Percentiles rank a stretch among this genome's conserved stretches.
Evolutionary conservation across 2,113 vertebrate genomes (phyloP).

Genomic region (Eleginops maclovinus): DNA sequence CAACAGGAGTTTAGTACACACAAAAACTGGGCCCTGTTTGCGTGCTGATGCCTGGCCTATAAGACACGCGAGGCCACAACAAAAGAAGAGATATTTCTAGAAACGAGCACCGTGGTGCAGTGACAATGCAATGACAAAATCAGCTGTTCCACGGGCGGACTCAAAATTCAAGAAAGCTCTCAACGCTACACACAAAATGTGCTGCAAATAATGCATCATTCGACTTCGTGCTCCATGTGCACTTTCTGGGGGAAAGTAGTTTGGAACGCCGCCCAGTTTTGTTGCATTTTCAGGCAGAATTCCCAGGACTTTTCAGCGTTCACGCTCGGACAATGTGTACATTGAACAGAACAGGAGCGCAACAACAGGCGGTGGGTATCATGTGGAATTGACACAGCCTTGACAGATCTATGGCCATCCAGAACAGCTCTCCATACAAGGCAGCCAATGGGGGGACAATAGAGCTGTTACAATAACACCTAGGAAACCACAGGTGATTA

Average conservation of each 20-base stretch:
- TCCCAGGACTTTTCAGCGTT: constrained; percentile 60
- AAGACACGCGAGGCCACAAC: constrained; percentile 60
- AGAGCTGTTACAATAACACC: constrained; percentile 56
- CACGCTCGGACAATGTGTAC: constrained; percentile 66
- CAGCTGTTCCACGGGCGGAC: constrained; percentile 41
- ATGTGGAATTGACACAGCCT: constrained; percentile 67
- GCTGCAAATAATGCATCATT: constrained; percentile 44
- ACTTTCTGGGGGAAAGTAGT: constrained; percentile 36
- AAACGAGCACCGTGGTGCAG: constrained; percentile 30
- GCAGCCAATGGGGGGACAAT: constrained; percentile 46
- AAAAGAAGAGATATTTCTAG: constrained; percentile 64
- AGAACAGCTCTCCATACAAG: constrained; percentile 40
- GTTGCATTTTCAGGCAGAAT: constrained; percentile 50
- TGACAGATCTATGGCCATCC: constrained; percentile 52
- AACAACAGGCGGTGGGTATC: constrained; percentile 52
- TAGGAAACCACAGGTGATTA: constrained; percentile 25
- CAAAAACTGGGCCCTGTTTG: constrained; percentile 38
- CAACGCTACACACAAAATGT: constrained; percentile 23
- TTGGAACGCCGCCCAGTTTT: constrained; percentile 42
- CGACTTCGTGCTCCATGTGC: constrained; percentile 50
- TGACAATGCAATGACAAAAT: constrained; percentile 58
- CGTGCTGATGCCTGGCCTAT: constrained; percentile 33
- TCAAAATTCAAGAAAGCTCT: constrained; percentile 67
- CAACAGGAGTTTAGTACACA: constrained; percentile 45
- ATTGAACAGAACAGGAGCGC: constrained; percentile 56